Evolutionary conservation across 1,140 invertebrate species (phyloP).

Genomic region (Bathynomus jamesi): DNA sequence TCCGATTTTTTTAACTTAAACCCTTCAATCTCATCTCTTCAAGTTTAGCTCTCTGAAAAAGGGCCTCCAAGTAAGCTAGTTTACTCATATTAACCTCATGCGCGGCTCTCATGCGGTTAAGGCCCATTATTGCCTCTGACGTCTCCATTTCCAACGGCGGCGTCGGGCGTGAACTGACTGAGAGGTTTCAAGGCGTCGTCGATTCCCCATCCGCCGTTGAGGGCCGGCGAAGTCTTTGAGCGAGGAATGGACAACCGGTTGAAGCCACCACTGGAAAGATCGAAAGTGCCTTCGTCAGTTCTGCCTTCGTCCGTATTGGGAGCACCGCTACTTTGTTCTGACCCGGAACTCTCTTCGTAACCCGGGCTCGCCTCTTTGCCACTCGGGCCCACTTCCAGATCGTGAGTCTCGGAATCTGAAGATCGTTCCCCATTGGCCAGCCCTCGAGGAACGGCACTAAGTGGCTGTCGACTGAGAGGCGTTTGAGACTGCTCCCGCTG

Average conservation of each 20-base stretch:
- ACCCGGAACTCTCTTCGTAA: conserved; percentile 31
- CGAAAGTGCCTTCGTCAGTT: conserved; percentile 9
- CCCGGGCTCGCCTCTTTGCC: conserved; percentile 36
- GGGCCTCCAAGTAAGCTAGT: conserved; percentile 31
- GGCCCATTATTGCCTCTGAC: conserved; percentile 15
- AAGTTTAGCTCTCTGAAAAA: conserved; percentile 29
- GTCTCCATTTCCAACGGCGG: conserved; percentile 13
- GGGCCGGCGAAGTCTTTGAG: conserved; percentile 26
- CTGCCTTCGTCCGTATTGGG: conserved; percentile 17
- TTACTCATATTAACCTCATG: conserved; percentile 35
- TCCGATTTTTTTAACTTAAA: background rate
- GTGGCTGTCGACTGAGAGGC: conserved; percentile 8
- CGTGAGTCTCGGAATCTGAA: conserved; percentile 31
- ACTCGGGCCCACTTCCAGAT: conserved; percentile 23
- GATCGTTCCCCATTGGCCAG: conserved; percentile 30
- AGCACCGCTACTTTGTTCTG: conserved; percentile 31
- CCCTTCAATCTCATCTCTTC: conserved; percentile 15
- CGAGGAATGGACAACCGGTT: conserved; percentile 17
- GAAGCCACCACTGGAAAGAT: background rate
- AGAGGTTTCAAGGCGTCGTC: conserved; percentile 27
- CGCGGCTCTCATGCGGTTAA: conserved; percentile 30
- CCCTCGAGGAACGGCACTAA: conserved; percentile 11
- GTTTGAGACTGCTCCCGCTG: background rate
- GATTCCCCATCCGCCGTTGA: conserved; percentile 29
- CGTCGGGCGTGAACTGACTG: conserved; percentile 26